Evolutionary conservation across 2,888 invertebrate species (phyloP), one percentile per base, ranked within the genome.

Genomic region (Steinernema scapterisci): DNA sequence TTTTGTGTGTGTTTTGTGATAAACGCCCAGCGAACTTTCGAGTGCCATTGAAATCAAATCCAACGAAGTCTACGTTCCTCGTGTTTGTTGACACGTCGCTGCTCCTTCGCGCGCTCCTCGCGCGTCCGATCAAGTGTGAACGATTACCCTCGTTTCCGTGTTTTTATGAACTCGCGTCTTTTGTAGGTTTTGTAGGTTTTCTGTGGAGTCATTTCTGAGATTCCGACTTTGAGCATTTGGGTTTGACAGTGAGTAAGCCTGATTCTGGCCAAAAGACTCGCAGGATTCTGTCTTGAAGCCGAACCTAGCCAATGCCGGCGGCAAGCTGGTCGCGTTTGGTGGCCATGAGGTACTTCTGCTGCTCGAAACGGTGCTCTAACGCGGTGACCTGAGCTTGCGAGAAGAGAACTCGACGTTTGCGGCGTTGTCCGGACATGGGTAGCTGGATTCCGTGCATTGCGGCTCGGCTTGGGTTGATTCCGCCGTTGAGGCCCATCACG

Each of bases 321-420:
- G 95, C 94, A 81, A 95, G 91, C 79, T 93, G 92, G 88, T 95
- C 95, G 9, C 95, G 90, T 87, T 95, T 95, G 0, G 94, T 94
- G 0, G 95, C 94, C 1, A 94, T 94, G 9, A 95, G 91, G 89
- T 95, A 95, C 78, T 93, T 92, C 86, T 94, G 95, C 75, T 92
- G 92, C 80, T 92, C 92, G 89, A 95, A 95, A 11, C 94, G 91
- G 19, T 93, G 92, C 87, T 95, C 95, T 80, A 95, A 88, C 74
- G 80, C 78, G 48, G 71, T 71, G 7, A 84, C 84, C 87, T 91
- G 91, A 0, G 90, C 89, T 89, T 91, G 89, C 0, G 94, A 94
- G 89, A 96, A 96, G 0, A 96, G 91, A 0, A 96, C 93, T 45
- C 95, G 90, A 0, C 95, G 95, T 89, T 95, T 95, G 82, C 95